Base-by-base conservation (phyloP, 2,797 vertebrate genomes). In the Paedocypris micromegethes region DNA sequence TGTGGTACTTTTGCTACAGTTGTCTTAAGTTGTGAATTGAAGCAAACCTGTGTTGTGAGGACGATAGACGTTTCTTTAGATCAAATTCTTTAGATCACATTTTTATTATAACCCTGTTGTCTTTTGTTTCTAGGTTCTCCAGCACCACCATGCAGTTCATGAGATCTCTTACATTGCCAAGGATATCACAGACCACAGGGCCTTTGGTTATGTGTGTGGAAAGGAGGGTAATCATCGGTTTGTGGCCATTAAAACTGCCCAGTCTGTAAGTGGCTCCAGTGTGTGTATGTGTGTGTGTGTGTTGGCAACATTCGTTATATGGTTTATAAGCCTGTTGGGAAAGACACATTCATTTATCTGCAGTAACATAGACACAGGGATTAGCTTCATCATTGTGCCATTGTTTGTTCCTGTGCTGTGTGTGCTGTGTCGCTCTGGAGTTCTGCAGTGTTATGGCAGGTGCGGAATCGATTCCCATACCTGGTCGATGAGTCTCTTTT, bases 161-260 rank as follows among this genome's bases (percentile, higher is more conserved):
- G 96, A 99, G 86, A 98, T 99, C 81, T 99, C 96, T 73, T 99
- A 98, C 89, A 99, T 99, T 0, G 96, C 96, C 37, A 98, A 98
- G 90, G 96, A 99, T 80, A 96, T 96, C 86, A 99, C 96, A 9
- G 96, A 99, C 86, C 96, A 98, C 86, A 86, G 96, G 81, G 96
- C 96, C 4, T 99, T 99, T 38, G 96, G 96, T 82, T 99, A 98
- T 7, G 92, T 98, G 7, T 98, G 96, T 63, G 96, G 96, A 72
- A 98, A 97, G 79, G 96, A 99, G 80, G 96, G 96, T 65, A 94
- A 99, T 82, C 96, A 99, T 72, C 93, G 95, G 88, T 99, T 99
- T 70, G 91, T 98, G 87, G 96, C 96, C 79, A 96, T 99, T 84
- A 99, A 99, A 86, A 96, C 96, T 1, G 92, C 95, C 45, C 96